Base-by-base conservation (phyloP, 2,888 invertebrate genomes). In the Griposia aprilina region DNA sequence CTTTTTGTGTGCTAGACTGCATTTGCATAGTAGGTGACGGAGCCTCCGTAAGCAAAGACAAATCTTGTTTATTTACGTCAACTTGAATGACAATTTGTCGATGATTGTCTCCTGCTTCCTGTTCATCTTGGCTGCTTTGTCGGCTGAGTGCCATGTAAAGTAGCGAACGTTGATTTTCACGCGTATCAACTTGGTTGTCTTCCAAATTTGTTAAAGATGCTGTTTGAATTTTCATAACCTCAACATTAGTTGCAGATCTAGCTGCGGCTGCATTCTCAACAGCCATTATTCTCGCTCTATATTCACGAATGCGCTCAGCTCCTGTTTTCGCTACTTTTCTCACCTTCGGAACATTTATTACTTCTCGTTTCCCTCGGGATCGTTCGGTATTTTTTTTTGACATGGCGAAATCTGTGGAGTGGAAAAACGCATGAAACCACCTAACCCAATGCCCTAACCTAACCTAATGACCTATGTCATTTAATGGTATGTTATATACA, bases 261-360 rank as follows among this genome's bases (percentile, higher is more conserved):
- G 59, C 59, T 26, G 20, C 41, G 7, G 69, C n/a, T 59, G n/a
- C 41, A 69, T 69, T 41, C 4, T 59, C 69, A 17, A 13, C 17
- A 59, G 59, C 59, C 20, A 41, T 69, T 20, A 59, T 59, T 59
- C 69, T 41, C 4, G 41, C 41, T 26, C 69, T 41, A n/a, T 69
- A 69, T 59, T 17, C 69, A 41, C 69, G 69, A 59, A 59, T 59
- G 59, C 69, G 69, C 41, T 69, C 69, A 20, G 69, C 69, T 13
- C 69, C 69, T 8, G 69, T 69, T 69, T 59, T 69, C 1, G 69
- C 20, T 59, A 59, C n/a, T 20, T 41, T 69, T 69, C 13, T 59
- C n/a, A 41, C 41, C 4, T 59, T 41, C 20, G 59, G 41, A 13
- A n/a, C n/a, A 57, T 69, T 69, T 57, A 41, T 57, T 68, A 55